A percentile compares a stretch with the other conserved stretches of the same genome.
Conservation (phyloP, 2,113 vertebrate species). For the Toxostoma redivivum region DNA sequence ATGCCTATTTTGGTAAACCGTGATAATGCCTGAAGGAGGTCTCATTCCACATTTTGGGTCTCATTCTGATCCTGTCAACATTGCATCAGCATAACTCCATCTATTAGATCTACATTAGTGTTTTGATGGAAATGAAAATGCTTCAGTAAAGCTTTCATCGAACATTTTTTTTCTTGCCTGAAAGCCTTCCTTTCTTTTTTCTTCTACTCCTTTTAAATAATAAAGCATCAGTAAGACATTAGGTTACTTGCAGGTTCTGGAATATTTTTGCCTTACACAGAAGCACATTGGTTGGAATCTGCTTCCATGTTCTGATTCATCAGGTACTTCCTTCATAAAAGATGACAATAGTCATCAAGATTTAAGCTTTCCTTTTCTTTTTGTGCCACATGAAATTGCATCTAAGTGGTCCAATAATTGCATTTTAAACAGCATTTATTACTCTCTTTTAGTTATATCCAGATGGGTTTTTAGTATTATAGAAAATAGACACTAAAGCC, state of each 20-base stretch:
- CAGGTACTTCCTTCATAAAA: background rate
- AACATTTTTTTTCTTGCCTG: background rate
- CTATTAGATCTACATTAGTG: background rate
- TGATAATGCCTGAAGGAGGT: background rate
- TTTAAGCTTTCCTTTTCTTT: background rate
- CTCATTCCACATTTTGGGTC: background rate
- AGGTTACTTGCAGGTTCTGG: background rate
- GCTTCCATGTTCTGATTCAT: constrained; percentile 25
- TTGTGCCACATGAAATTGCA: constrained; percentile 41
- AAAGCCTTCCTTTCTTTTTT: background rate
- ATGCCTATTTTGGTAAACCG: background rate
- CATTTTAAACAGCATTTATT: constrained; percentile 37
- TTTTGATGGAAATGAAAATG: background rate
- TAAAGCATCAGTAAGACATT: constrained; percentile 8
- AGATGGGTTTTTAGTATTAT: constrained; percentile 30
- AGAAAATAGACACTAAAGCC: background rate
- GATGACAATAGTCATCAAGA: constrained; percentile 29
- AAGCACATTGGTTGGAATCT: constrained; percentile 5
- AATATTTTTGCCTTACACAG: constrained; percentile 19
- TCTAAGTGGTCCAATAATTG: constrained; percentile 41
- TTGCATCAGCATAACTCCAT: background rate
- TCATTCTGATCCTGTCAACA: constrained; percentile 5
- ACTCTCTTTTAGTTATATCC: constrained; percentile 19
- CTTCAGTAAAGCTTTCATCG: background rate
- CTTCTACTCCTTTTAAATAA: constrained; percentile 4